phyloP scores from a whole-genome alignment of 2,888 invertebrate species.

The Actias luna region DNA sequence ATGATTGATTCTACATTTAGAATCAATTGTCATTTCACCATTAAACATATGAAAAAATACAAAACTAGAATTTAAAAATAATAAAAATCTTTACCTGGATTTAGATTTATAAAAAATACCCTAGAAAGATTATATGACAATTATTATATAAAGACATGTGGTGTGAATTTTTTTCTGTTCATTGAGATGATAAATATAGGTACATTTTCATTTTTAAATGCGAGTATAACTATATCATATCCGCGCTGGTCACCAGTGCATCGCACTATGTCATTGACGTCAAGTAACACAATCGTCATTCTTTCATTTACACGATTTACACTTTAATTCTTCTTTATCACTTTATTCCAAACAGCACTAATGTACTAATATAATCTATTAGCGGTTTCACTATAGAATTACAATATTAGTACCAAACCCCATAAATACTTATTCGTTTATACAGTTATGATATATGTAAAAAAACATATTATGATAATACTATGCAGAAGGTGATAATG shows the following conservation, averaged over 20 bases:
- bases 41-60: too few species aligned
- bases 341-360: background rate
- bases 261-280: conserved; percentile 28
- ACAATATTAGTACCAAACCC: background rate
- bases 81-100: background rate
- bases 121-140: background rate
- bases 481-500: background rate
- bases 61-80: background rate
- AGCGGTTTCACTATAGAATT: conserved; percentile 5
- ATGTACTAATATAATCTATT: conserved; percentile 11
- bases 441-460: background rate
- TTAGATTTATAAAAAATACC: background rate
- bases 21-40: too few species aligned
- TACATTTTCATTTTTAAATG: background rate
- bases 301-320: conserved; percentile 28
- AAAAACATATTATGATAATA: background rate
- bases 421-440: background rate
- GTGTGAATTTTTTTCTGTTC: background rate
- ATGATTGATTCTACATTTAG: too few species aligned
- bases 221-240: background rate
- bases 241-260: conserved; percentile 17
- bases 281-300: conserved; percentile 17
- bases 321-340: conserved; percentile 23
- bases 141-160: background rate
- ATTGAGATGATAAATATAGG: background rate